Evolutionary conservation across 1,140 invertebrate genomes (phyloP).

Genomic region (fruit fly (Drosophila melanogaster)): Release_6_plus_ISO1_MT NT_033777.3:12229501-12230000

Average conservation of each 20-base stretch:
- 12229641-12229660: conserved; percentile 75
- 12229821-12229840: conserved; percentile 60
- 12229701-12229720: conserved; percentile 83
- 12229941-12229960: conserved; percentile 39
- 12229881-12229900: conserved; percentile 54
- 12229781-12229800: conserved; percentile 64
- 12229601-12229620: conserved; percentile 64
- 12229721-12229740: conserved; percentile 84
- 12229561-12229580: conserved; percentile 64
- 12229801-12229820: conserved; percentile 78
- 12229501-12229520: neutral
- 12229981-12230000: conserved; percentile 72
- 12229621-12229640: conserved; percentile 84
- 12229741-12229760: conserved; percentile 78
- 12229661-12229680: conserved; percentile 84
- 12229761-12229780: conserved; percentile 61
- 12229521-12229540: neutral
- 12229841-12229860: conserved; percentile 57
- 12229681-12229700: conserved; percentile 65
- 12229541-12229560: conserved; percentile 73
- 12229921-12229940: conserved; percentile 82
- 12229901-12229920: conserved; percentile 58
- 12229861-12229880: conserved; percentile 57
- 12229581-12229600: conserved; percentile 78
- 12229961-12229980: conserved; percentile 63